A percentile compares a stretch with the other conserved stretches of the same genome.
phyloP scores from a whole-genome alignment of 2,797 vertebrate genomes.

The Meriones psammophilus region DNA sequence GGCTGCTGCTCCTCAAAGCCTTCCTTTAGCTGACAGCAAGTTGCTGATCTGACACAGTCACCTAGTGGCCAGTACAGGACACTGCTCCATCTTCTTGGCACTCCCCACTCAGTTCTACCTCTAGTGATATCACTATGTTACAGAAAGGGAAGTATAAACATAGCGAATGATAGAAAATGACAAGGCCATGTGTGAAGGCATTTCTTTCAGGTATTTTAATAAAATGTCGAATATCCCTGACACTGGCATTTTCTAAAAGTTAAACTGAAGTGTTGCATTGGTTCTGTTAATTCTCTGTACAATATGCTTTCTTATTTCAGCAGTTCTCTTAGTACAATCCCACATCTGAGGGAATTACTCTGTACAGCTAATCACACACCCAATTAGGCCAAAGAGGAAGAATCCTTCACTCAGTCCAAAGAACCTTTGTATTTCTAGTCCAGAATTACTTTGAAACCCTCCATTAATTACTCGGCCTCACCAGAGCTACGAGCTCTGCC shows the following conservation, averaged over 20 bases:
- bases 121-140: background rate
- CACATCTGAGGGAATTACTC: background rate
- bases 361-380: background rate
- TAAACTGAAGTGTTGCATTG: constrained; percentile 37
- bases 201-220: constrained; percentile 44
- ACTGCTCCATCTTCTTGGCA: constrained; percentile 55
- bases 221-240: constrained; percentile 14
- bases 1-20: background rate
- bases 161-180: background rate
- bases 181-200: background rate
- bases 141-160: constrained; percentile 16
- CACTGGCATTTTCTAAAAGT: constrained; percentile 47
- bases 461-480: background rate
- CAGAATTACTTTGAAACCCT: constrained; percentile 13
- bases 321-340: background rate
- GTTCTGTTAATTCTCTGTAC: constrained; percentile 32
- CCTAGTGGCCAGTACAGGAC: constrained; percentile 74
- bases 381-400: background rate
- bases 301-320: constrained; percentile 24
- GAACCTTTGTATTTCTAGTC: background rate
- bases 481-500: background rate
- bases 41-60: constrained; percentile 66
- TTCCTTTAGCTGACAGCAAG: background rate
- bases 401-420: background rate
- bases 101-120: background rate